These are phyloP conservation scores for Aplidium turbinatum DNA, from an alignment of 23 tunicate genomes.

Conservation along the genomic window DNA sequence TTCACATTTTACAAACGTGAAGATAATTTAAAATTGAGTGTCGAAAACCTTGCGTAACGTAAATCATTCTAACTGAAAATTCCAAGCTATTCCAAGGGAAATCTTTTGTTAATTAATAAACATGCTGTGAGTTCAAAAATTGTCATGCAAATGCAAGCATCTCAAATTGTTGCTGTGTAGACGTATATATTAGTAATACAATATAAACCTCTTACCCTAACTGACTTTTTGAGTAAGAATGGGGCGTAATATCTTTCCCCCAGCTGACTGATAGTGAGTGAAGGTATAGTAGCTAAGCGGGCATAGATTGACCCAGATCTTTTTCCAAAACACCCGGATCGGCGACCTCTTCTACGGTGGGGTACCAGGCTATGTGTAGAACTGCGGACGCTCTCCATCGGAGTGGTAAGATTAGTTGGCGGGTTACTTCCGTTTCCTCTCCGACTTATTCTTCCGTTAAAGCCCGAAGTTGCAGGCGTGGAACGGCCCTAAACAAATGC, in stretches of 20 bases:
- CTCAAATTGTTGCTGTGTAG: too few relatives aligned
- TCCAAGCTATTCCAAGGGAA: too few relatives aligned
- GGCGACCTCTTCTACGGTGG: slow-evolving; percentile 21
- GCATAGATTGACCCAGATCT: slow-evolving; percentile 52
- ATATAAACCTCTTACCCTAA: slow-evolving; percentile 81
- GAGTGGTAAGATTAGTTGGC: slow-evolving; percentile 66
- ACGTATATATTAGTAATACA: too few relatives aligned
- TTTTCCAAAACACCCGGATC: slow-evolving; percentile 25
- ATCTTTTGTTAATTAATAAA: too few relatives aligned
- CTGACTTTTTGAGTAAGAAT: slow-evolving; percentile 72
- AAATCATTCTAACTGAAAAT: too few relatives aligned
- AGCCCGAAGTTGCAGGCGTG: slow-evolving; percentile 16
- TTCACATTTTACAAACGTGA: too few relatives aligned
- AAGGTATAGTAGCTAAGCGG: slow-evolving; percentile 55
- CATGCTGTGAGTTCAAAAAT: too few relatives aligned
- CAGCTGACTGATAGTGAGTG: slow-evolving; percentile 52
- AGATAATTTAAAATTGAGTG: too few relatives aligned
- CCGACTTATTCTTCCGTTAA: slow-evolving; percentile 32
- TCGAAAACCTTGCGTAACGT: too few relatives aligned
- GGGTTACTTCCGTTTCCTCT: slow-evolving; percentile 49
- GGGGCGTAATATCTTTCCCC: slow-evolving; percentile 86
- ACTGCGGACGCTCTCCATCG: slow-evolving; percentile 91
- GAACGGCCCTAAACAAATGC: slow-evolving; percentile 17
- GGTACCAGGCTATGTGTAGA: slow-evolving; percentile 87
- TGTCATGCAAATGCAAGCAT: too few relatives aligned